Percentiles rank a stretch among this genome's conserved stretches.
phyloP scores from a whole-genome alignment of 2,113 vertebrate species.

The Ctenomys sociabilis region DNA sequence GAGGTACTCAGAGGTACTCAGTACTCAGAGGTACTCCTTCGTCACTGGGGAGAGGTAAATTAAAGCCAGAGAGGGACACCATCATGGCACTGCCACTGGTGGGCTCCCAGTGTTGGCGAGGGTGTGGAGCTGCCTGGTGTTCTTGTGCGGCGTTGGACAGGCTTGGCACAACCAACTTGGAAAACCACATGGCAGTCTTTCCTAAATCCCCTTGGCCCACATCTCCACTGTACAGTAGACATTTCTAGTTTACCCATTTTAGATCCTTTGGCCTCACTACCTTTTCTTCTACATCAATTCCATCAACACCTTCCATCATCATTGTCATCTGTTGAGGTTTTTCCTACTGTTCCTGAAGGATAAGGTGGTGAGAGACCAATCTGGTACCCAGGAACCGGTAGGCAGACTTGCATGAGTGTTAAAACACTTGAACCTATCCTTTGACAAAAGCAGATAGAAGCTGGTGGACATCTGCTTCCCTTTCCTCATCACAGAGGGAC shows the following conservation, averaged over 20 bases:
- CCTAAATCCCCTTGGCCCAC: not conserved
- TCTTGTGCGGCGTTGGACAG: too few relatives aligned
- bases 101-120: not conserved
- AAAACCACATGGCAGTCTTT: not conserved
- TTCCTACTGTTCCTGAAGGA: not conserved
- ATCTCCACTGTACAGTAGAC: not conserved
- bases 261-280: not conserved
- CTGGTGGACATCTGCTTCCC: not conserved
- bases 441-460: not conserved
- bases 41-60: slow-evolving; percentile 25
- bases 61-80: not conserved
- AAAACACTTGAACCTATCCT: not conserved
- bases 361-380: not conserved
- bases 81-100: not conserved
- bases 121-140: too few relatives aligned
- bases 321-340: not conserved
- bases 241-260: not conserved
- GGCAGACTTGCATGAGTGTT: not conserved
- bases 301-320: not conserved
- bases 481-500: not conserved
- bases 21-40: too few relatives aligned
- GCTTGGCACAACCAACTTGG: not conserved
- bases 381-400: not conserved
- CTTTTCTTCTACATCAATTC: not conserved
- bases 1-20: slow-evolving; percentile 9